Evolutionary conservation across 1,140 invertebrate species (phyloP).

Genomic region (Eumeta japonica): DNA sequence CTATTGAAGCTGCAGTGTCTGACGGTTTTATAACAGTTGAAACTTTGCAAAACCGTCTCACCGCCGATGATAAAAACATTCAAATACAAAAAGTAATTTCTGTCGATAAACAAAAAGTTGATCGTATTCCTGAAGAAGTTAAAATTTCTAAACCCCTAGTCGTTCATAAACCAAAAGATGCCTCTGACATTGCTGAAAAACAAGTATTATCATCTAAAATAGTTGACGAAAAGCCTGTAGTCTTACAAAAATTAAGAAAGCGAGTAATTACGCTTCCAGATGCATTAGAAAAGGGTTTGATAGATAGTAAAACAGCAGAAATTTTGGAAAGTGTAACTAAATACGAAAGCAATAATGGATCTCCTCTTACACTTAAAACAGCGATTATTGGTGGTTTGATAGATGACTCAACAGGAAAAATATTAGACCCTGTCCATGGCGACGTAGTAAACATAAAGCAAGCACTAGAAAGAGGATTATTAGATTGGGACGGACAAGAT

Average conservation of each 20-base stretch:
- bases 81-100: conserved; percentile 16
- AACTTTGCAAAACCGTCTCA: conserved; percentile 38
- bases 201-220: conserved; percentile 54
- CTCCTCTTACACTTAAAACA: conserved; percentile 68
- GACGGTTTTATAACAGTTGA: conserved; percentile 48
- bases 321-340: conserved; percentile 64
- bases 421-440: conserved; percentile 81
- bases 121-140: conserved; percentile 34
- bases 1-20: conserved; percentile 43
- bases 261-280: conserved; percentile 70
- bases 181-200: conserved; percentile 64
- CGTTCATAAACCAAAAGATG: conserved; percentile 69
- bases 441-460: conserved; percentile 77
- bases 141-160: conserved; percentile 48
- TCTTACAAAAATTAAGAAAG: conserved; percentile 77
- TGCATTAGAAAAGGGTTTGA: conserved; percentile 70
- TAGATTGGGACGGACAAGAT: conserved; percentile 77
- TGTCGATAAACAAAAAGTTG: conserved; percentile 31
- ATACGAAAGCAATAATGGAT: conserved; percentile 57
- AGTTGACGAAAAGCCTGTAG: conserved; percentile 66
- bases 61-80: conserved; percentile 35
- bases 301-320: conserved; percentile 72
- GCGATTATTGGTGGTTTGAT: conserved; percentile 75
- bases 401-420: conserved; percentile 72
- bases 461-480: conserved; percentile 79